These are phyloP conservation scores for Microdon myrmicae DNA, from an alignment of 2,888 invertebrate species.

Conservation along the genomic window DNA sequence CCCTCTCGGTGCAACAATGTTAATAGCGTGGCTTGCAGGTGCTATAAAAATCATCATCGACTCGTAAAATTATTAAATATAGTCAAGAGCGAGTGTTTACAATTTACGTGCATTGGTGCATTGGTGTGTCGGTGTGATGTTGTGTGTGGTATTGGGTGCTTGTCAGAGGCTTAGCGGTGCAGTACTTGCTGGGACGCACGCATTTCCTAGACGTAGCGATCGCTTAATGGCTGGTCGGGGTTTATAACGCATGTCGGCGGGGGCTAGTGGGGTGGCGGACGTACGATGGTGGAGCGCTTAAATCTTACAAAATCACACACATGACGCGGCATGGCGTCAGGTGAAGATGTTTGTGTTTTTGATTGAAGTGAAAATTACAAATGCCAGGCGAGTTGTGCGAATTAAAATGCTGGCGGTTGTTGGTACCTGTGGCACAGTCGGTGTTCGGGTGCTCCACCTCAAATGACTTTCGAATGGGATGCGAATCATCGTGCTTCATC, in stretches of 20 bases:
- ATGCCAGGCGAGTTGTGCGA: constrained; percentile 50
- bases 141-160: too few relatives aligned
- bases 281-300: constrained; percentile 39
- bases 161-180: too few relatives aligned
- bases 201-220: constrained; percentile 22
- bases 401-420: constrained; percentile 33
- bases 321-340: neutral
- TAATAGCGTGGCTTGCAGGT: constrained; percentile 30
- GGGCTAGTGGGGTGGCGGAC: constrained; percentile 5
- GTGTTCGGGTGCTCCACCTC: constrained; percentile 43
- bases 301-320: constrained; percentile 35
- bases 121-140: too few relatives aligned
- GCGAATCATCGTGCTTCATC: constrained; percentile 49
- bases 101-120: neutral
- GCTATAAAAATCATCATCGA: constrained; percentile 50
- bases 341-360: constrained; percentile 22
- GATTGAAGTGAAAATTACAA: constrained; percentile 52
- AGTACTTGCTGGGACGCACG: too few relatives aligned
- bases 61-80: constrained; percentile 52
- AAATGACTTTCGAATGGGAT: constrained; percentile 48
- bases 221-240: constrained; percentile 18
- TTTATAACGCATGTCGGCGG: constrained; percentile 10
- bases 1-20: constrained; percentile 24
- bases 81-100: constrained; percentile 35
- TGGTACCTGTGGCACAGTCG: constrained; percentile 1